Evolutionary conservation across 2,113 vertebrate species (phyloP).

Genomic region (Melozone crissalis): DNA sequence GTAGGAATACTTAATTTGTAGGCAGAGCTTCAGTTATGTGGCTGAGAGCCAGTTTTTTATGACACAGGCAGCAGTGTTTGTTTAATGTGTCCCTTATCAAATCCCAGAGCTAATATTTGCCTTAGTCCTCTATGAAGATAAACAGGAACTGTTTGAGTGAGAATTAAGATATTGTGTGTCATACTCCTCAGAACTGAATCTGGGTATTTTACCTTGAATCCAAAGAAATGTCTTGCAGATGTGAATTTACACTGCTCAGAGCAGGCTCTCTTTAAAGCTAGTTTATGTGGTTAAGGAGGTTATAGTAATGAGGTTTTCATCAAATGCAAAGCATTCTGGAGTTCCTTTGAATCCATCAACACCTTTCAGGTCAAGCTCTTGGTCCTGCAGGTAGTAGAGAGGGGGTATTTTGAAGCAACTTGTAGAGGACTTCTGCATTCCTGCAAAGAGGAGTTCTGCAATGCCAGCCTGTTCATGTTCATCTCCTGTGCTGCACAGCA

Average conservation of each 20-base stretch:
- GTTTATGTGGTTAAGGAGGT: not conserved
- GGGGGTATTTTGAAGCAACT: not conserved
- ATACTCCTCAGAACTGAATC: not conserved
- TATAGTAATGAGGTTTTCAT: not conserved
- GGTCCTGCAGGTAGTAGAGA: not conserved
- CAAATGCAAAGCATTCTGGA: not conserved
- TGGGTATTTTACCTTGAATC: not conserved
- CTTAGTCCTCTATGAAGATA: conserved; percentile 7
- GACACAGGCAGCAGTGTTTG: not conserved
- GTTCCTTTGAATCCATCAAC: not conserved
- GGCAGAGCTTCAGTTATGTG: not conserved
- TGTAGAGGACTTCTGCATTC: not conserved
- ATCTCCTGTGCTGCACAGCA: not conserved
- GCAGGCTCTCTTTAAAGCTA: not conserved
- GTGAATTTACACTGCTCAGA: not conserved
- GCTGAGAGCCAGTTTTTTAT: not conserved
- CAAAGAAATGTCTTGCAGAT: not conserved
- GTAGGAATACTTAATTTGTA: not conserved
- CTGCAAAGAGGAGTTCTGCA: not conserved
- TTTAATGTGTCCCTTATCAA: conserved; percentile 41
- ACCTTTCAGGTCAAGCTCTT: not conserved
- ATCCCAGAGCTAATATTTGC: conserved; percentile 50
- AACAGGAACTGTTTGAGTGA: conserved; percentile 24
- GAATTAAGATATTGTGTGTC: conserved; percentile 26
- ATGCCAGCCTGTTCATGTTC: accelerated